Conservation (phyloP, 2,888 invertebrate genomes). For the Zonitis immaculata region DNA sequence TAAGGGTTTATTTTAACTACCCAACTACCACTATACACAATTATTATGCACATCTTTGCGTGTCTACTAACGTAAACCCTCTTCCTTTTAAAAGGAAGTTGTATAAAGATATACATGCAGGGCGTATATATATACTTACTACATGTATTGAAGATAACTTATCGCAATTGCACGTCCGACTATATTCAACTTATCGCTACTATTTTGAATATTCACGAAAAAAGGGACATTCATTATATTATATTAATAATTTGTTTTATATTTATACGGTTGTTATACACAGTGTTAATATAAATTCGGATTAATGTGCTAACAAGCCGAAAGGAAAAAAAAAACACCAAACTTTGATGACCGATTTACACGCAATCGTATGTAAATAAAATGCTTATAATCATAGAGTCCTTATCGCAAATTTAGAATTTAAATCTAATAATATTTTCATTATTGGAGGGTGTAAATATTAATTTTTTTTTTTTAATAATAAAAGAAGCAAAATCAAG, state of each 20-base stretch:
- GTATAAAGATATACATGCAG: slow-evolving; percentile 42
- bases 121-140: too few species aligned
- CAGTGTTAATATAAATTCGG: slow-evolving; percentile 23
- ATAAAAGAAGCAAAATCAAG: too few species aligned
- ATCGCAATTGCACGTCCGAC: slow-evolving; percentile 34
- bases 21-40: slow-evolving; percentile 30
- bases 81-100: slow-evolving; percentile 38
- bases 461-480: too few species aligned
- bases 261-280: slow-evolving; percentile 8
- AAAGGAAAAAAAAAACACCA: too few species aligned
- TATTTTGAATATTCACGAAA: slow-evolving; percentile 16
- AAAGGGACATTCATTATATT: slow-evolving; percentile 20
- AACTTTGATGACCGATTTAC: slow-evolving; percentile 13
- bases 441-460: too few species aligned
- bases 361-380: slow-evolving; percentile 20
- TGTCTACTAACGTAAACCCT: slow-evolving; percentile 38
- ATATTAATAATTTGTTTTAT: slow-evolving; percentile 19
- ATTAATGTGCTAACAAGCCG: slow-evolving; percentile 26
- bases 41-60: slow-evolving; percentile 49
- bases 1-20: slow-evolving; percentile 17
- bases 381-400: slow-evolving; percentile 17
- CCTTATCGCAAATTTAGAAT: slow-evolving; percentile 19
- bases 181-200: slow-evolving; percentile 17
- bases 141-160: slow-evolving; percentile 31
- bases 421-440: slow-evolving; percentile 19